Base-by-base conservation (phyloP, 1,140 invertebrate genomes). In the Meloidogyne exigua region DNA sequence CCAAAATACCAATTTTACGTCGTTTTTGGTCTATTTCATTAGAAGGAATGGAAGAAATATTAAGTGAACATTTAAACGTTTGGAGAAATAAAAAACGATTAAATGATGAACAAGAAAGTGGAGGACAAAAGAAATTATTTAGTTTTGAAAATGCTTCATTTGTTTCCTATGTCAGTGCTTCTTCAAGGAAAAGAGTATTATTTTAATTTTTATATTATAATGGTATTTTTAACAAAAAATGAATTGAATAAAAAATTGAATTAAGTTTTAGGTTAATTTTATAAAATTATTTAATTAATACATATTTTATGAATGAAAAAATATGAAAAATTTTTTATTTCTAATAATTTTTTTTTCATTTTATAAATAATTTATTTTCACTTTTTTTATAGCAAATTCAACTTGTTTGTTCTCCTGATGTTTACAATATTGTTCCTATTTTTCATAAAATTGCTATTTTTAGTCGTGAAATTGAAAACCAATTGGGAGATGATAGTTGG, bases 41-140 rank as follows among this genome's bases (percentile, higher is more conserved):
- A 71, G 69, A 66, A 10, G 82, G 76, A 15, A 67, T 84, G 42
- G 77, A 84, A 67, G 69, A 65, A 36, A 65, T 84, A 12, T 63
- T 84, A 23, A 79, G 76, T 15, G 84, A 85, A 18, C 83, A 87
- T 79, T 66, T 87, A 21, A 78, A 87, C 66, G 80, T 85, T 57
- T 79, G 77, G 57, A 79, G 84, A 11, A 71, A 72, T 32, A 67
- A 79, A 63, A 65, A 70, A 15, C 13, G 15, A 23, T 9, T 39
- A 44, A 25, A 44, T 28, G 23, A 39, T 23, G 25, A 69, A 39
- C 26, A 76, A 63, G 49, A 42, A 36, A 69, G 63, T 44, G 39
- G 74, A 15, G 63, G 77, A 69, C 39, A 62, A 7, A 75, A 78
- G 23, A 23, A 57, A 64, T 70, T 84, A 21, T 84, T 84, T 69